Evolutionary conservation across 2,797 vertebrate species (phyloP).

Genomic region (Morus bassanus): DNA sequence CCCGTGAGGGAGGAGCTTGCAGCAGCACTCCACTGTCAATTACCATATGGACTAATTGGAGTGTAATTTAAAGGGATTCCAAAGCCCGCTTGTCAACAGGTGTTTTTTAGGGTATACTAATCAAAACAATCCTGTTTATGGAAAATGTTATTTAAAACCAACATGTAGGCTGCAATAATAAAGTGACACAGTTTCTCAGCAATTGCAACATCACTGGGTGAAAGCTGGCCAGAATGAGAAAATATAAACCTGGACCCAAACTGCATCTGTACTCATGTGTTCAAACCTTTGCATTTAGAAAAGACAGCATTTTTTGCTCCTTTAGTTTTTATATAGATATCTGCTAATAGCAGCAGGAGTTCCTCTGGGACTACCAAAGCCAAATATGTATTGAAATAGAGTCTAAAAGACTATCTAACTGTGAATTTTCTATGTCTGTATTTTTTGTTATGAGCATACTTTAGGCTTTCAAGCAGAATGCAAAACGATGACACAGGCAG

Average conservation of each 20-base stretch:
- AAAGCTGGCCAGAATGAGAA: slow-evolving; percentile 13
- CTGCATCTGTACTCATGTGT: slow-evolving; percentile 13
- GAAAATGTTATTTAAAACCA: slow-evolving; percentile 57
- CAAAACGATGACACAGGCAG: slow-evolving; percentile 26
- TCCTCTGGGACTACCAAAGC: slow-evolving; percentile 41
- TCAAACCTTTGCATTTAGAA: slow-evolving; percentile 44
- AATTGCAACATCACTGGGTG: background rate
- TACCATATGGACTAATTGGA: background rate
- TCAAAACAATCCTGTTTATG: slow-evolving; percentile 46
- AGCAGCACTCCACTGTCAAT: background rate
- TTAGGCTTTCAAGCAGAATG: slow-evolving; percentile 36
- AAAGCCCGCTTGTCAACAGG: slow-evolving; percentile 11
- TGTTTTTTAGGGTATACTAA: slow-evolving; percentile 27
- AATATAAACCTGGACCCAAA: slow-evolving; percentile 36
- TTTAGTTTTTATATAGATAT: slow-evolving; percentile 55
- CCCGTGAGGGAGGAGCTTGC: background rate
- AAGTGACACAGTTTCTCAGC: slow-evolving; percentile 38
- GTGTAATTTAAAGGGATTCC: slow-evolving; percentile 25
- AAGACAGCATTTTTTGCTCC: slow-evolving; percentile 50
- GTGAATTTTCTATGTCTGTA: slow-evolving; percentile 41
- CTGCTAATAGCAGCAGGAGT: slow-evolving; percentile 47
- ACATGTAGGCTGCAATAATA: slow-evolving; percentile 30
- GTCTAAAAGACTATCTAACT: slow-evolving; percentile 28
- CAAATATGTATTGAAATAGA: slow-evolving; percentile 54
- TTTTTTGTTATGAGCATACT: slow-evolving; percentile 54